Conservation (phyloP, 2,113 vertebrate species). For the Fulmarus glacialis region DNA sequence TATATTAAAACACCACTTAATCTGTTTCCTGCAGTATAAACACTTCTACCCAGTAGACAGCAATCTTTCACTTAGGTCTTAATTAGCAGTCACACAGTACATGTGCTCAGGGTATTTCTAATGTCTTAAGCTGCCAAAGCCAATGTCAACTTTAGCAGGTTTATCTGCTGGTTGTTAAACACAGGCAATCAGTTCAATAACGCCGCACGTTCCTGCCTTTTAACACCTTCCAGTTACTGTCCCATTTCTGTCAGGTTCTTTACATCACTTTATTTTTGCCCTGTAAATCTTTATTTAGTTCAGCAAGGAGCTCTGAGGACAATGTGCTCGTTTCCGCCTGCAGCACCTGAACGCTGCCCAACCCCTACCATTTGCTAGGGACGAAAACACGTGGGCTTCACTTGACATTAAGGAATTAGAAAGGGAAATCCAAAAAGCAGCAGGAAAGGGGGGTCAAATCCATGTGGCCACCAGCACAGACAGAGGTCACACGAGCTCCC, state of each 20-base stretch:
- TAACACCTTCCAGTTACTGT: background rate
- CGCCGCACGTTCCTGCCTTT: background rate
- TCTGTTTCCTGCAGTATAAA: slow-evolving; percentile 58
- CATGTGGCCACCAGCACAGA: background rate
- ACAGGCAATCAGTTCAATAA: background rate
- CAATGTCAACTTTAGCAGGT: background rate
- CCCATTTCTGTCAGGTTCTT: slow-evolving; percentile 30
- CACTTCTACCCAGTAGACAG: background rate
- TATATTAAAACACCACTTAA: background rate
- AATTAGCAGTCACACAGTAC: background rate
- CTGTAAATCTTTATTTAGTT: background rate
- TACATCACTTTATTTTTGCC: slow-evolving; percentile 3
- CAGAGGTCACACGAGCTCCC: background rate
- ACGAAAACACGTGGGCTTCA: background rate
- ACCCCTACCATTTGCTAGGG: background rate
- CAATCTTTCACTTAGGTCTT: background rate
- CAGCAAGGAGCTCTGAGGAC: background rate
- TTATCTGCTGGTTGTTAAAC: background rate
- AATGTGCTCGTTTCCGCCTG: background rate
- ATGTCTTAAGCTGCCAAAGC: background rate
- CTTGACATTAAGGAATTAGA: background rate
- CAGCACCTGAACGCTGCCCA: background rate
- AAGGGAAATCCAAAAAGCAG: background rate
- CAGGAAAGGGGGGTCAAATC: background rate
- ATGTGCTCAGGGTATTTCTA: background rate